Evolutionary conservation across 2,113 vertebrate species (phyloP).

Genomic region (Sylvietta virens): DNA sequence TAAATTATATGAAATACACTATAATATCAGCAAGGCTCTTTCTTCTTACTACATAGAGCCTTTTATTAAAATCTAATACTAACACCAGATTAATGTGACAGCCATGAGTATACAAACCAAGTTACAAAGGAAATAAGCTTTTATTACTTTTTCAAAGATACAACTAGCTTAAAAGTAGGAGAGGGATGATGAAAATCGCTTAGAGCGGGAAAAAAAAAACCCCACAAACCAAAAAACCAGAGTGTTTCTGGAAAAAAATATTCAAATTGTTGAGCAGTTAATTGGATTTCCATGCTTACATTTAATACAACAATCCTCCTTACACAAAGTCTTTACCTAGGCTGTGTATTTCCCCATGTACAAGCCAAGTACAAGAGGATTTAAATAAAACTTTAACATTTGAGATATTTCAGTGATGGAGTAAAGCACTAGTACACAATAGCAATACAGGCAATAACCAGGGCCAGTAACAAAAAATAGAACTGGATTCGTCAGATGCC

Average conservation of each 20-base stretch:
- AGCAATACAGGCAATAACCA: neutral
- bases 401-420: slow-evolving; percentile 1
- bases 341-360: neutral
- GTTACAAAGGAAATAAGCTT: slow-evolving; percentile 78
- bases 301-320: neutral
- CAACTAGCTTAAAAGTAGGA: slow-evolving; percentile 69
- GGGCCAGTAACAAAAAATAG: neutral
- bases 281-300: neutral
- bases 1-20: slow-evolving; percentile 66
- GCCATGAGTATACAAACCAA: slow-evolving; percentile 70
- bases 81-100: slow-evolving; percentile 77
- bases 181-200: slow-evolving; percentile 53
- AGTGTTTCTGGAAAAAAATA: neutral
- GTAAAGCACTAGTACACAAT: neutral
- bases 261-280: neutral
- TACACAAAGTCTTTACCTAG: neutral
- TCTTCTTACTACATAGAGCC: slow-evolving; percentile 64
- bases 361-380: slow-evolving; percentile 16
- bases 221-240: neutral
- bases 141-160: slow-evolving; percentile 79
- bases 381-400: slow-evolving; percentile 47
- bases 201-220: rapidly evolving
- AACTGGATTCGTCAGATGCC: slow-evolving; percentile 50
- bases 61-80: slow-evolving; percentile 80
- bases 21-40: slow-evolving; percentile 62